phyloP scores from a whole-genome alignment of 1,140 invertebrate species.

The Sweltsa coloradensis region DNA sequence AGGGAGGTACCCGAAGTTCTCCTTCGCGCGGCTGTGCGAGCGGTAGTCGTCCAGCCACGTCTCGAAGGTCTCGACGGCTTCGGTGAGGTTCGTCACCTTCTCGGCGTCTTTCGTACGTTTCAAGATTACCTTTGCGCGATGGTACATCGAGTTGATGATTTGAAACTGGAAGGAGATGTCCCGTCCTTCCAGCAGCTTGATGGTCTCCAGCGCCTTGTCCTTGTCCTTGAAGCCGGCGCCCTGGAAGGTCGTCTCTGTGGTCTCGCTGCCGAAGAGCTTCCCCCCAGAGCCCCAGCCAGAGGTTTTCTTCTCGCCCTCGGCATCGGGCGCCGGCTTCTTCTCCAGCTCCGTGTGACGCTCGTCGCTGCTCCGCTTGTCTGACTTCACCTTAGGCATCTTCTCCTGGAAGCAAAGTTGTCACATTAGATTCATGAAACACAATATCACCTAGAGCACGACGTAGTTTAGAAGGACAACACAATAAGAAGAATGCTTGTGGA shows the following conservation, averaged over 20 bases:
- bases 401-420: no score
- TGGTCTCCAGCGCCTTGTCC: slow-evolving; percentile 28
- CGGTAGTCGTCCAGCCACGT: slow-evolving; percentile 31
- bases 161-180: slow-evolving; percentile 30
- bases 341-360: slow-evolving; percentile 14
- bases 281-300: slow-evolving; percentile 18
- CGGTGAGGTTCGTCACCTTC: slow-evolving; percentile 17
- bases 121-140: slow-evolving; percentile 28
- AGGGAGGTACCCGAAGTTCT: slow-evolving; percentile 28
- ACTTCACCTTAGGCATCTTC: slow-evolving; percentile 24
- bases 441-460: no score
- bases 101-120: slow-evolving; percentile 30
- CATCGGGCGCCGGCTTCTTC: not conserved
- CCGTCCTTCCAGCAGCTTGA: slow-evolving; percentile 25
- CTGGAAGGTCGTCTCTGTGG: slow-evolving; percentile 21
- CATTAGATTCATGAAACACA: no score
- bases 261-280: slow-evolving; percentile 19
- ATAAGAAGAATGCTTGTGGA: no score
- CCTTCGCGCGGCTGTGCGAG: slow-evolving; percentile 31
- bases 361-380: slow-evolving; percentile 20
- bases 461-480: no score
- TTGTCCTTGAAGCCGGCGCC: slow-evolving; percentile 31
- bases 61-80: slow-evolving; percentile 23
- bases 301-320: slow-evolving; percentile 4
- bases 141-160: slow-evolving; percentile 27